Evolutionary conservation across 2,797 vertebrate species (phyloP).

Genomic region (Aselliscus stoliczkanus): DNA sequence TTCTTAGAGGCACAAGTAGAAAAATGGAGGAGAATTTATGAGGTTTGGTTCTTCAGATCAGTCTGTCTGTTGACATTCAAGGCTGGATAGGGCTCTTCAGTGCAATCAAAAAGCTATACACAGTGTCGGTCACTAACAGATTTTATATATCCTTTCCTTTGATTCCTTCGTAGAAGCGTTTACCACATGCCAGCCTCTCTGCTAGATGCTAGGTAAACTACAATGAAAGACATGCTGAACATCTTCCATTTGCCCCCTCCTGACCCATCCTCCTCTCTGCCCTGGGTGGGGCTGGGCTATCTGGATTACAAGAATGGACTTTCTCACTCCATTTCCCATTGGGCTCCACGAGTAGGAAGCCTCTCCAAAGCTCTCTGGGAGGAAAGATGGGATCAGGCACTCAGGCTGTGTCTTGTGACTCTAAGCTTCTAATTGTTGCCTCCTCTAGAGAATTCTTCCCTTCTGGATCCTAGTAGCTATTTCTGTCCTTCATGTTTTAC

Average conservation of each 20-base stretch:
- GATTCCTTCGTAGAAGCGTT: neutral
- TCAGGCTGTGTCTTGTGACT: neutral
- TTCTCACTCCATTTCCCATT: neutral
- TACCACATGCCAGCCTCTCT: neutral
- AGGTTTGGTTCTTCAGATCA: neutral
- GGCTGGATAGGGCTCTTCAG: neutral
- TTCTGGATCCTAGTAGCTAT: neutral
- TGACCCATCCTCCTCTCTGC: no score
- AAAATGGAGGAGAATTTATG: neutral
- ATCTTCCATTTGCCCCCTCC: neutral
- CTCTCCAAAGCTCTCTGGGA: neutral
- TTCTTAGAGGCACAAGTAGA: neutral
- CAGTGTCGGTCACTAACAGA: neutral
- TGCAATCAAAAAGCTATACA: neutral
- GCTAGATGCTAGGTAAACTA: neutral
- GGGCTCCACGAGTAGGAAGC: neutral
- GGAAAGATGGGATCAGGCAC: neutral
- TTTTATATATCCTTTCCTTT: neutral
- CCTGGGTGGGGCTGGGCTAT: neutral
- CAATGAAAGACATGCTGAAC: neutral
- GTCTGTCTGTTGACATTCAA: neutral
- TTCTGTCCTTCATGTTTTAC: neutral
- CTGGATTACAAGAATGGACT: neutral
- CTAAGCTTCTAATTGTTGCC: neutral
- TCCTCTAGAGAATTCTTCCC: neutral